Percentiles rank a stretch among this genome's conserved stretches.
Conservation (phyloP, 2,113 vertebrate genomes). For the Verasper variegatus region DNA sequence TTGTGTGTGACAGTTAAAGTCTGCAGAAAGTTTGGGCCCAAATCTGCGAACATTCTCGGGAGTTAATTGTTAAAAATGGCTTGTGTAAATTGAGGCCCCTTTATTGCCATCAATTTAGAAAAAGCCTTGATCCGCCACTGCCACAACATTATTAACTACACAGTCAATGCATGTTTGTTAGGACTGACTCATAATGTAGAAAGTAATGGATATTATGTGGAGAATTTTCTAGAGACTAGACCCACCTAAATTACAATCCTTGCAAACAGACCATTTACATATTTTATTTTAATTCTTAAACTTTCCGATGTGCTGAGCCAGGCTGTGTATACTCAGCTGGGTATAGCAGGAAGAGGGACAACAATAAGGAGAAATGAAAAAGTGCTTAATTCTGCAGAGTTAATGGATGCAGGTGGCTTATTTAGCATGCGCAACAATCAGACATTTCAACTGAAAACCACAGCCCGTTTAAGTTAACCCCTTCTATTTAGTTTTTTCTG, state of each 20-base stretch:
- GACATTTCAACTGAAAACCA: constrained; percentile 38
- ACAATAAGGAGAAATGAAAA: constrained; percentile 25
- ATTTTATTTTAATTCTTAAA: constrained; percentile 17
- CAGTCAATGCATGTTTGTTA: not conserved
- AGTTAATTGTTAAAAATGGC: no score
- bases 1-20: no score
- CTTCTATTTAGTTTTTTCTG: constrained; percentile 29
- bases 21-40: no score
- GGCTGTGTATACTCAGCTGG: constrained; percentile 34
- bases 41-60: no score
- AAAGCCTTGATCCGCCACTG: no score
- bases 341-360: constrained; percentile 23
- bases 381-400: constrained; percentile 23
- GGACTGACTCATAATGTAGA: not conserved
- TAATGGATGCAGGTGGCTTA: constrained; percentile 52
- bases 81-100: no score
- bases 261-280: not conserved
- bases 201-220: not conserved
- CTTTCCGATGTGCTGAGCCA: not conserved
- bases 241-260: not conserved
- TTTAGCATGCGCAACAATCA: constrained; percentile 33
- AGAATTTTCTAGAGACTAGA: not conserved
- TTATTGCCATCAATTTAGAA: no score
- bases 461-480: constrained; percentile 35
- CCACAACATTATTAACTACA: not conserved